Evolutionary conservation across 1,140 invertebrate genomes (phyloP).

Genomic region (Caligus rogercresseyi): DNA sequence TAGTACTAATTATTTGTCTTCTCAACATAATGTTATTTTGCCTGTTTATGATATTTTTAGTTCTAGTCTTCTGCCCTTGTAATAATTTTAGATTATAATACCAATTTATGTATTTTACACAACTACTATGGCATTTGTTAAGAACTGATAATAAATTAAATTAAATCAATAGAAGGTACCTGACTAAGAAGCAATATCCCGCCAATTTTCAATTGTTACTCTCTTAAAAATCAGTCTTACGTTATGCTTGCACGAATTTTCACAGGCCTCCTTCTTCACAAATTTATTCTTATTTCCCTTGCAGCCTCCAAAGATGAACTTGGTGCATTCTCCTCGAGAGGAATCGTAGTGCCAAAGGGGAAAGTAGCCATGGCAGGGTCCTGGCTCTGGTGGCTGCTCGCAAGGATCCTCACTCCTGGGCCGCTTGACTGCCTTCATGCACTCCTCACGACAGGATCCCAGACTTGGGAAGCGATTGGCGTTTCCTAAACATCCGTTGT

Average conservation of each 20-base stretch:
- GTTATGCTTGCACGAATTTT: constrained; percentile 23
- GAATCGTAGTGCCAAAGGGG: constrained; percentile 70
- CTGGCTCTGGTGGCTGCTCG: constrained; percentile 50
- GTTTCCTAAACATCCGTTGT: constrained; percentile 77
- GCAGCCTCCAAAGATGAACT: constrained; percentile 60
- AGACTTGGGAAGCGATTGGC: constrained; percentile 43
- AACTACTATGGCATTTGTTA: too few species aligned
- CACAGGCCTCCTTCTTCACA: constrained; percentile 22
- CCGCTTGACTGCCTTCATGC: constrained; percentile 34
- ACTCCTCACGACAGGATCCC: constrained; percentile 53
- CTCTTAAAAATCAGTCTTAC: not conserved
- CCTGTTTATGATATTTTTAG: too few species aligned
- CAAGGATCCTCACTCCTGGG: constrained; percentile 43
- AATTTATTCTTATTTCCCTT: constrained; percentile 22
- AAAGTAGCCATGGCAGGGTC: constrained; percentile 55
- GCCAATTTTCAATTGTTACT: too few species aligned
- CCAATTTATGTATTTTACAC: too few species aligned
- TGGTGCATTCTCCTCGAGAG: constrained; percentile 63
- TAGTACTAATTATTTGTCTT: too few species aligned
- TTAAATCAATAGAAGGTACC: too few species aligned
- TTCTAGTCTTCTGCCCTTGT: too few species aligned
- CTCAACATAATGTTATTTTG: too few species aligned
- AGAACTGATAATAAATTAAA: too few species aligned
- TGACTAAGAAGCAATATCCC: too few species aligned
- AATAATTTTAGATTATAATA: too few species aligned